Conservation (phyloP, 2,888 invertebrate genomes). For the Parasteatoda lunata region DNA sequence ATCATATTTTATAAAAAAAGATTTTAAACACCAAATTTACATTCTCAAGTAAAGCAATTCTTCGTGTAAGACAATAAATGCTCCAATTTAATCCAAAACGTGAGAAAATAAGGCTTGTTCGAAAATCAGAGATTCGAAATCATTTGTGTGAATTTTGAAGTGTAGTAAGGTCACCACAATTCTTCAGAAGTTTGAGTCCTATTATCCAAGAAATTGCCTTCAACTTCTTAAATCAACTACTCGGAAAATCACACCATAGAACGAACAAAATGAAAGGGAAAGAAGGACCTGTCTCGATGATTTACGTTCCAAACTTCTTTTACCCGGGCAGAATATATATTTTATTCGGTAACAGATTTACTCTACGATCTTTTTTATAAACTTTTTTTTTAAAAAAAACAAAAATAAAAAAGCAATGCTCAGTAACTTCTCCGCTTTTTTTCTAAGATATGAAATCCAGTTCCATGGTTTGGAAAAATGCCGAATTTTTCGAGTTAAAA, state of each 20-base stretch:
- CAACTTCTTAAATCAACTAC: not conserved
- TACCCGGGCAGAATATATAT: slow-evolving; percentile 10
- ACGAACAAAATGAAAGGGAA: not conserved
- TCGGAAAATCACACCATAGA: slow-evolving; percentile 22
- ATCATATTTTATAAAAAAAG: too few relatives aligned
- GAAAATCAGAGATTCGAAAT: too few relatives aligned
- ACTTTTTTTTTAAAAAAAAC: slow-evolving; percentile 6
- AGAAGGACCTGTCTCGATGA: slow-evolving; percentile 18
- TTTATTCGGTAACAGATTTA: slow-evolving; percentile 32
- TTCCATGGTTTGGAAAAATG: slow-evolving; percentile 46
- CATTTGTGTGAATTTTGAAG: too few relatives aligned
- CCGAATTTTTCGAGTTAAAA: slow-evolving; percentile 7
- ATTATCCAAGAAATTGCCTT: slow-evolving; percentile 5
- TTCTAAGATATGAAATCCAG: slow-evolving; percentile 46
- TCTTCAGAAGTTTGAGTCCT: not conserved
- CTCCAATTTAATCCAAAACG: too few relatives aligned
- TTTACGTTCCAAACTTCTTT: slow-evolving; percentile 28
- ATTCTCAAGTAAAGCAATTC: too few relatives aligned
- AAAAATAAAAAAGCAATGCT: not conserved
- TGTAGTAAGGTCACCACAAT: too few relatives aligned
- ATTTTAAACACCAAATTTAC: too few relatives aligned
- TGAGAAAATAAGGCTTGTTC: too few relatives aligned
- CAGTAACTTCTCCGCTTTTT: not conserved
- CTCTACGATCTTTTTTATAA: slow-evolving; percentile 11
- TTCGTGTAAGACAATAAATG: too few relatives aligned